Percentiles rank a stretch among this genome's conserved stretches.
These are phyloP conservation scores for Pseudomyrmex gracilis DNA, from an alignment of 1,140 invertebrate species.

Conservation along the genomic window DNA sequence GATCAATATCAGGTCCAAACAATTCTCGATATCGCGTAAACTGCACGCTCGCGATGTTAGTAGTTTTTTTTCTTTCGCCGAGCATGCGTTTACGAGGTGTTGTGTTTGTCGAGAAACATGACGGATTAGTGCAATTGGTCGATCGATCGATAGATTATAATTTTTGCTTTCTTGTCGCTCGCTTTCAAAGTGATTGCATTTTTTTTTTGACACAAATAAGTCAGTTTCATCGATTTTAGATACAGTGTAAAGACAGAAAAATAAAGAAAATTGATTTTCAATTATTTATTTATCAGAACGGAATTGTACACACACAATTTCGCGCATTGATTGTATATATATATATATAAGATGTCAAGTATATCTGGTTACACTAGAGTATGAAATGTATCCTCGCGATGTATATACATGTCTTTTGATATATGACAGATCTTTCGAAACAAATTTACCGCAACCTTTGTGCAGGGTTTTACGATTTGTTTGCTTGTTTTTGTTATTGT, in stretches of 20 bases:
- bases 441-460: conserved; percentile 19
- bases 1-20: conserved; percentile 19
- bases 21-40: conserved; percentile 13
- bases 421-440: background rate
- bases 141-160: background rate
- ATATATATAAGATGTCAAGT: no score
- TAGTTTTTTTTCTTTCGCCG: background rate
- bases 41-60: background rate
- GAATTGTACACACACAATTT: background rate
- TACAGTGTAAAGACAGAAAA: no score
- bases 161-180: conserved; percentile 4
- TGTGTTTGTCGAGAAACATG: background rate
- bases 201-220: background rate
- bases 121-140: background rate
- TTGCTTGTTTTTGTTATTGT: conserved; percentile 42
- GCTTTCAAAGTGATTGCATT: background rate
- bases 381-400: background rate
- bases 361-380: no score
- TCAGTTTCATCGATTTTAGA: background rate
- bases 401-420: no score
- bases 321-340: no score
- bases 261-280: no score
- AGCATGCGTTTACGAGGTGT: background rate
- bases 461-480: conserved; percentile 40
- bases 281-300: background rate